A percentile compares a stretch with the other conserved stretches of the same genome.
Evolutionary conservation across 2,797 vertebrate species (phyloP).

Genomic region (Petrocephalus sullivani): DNA sequence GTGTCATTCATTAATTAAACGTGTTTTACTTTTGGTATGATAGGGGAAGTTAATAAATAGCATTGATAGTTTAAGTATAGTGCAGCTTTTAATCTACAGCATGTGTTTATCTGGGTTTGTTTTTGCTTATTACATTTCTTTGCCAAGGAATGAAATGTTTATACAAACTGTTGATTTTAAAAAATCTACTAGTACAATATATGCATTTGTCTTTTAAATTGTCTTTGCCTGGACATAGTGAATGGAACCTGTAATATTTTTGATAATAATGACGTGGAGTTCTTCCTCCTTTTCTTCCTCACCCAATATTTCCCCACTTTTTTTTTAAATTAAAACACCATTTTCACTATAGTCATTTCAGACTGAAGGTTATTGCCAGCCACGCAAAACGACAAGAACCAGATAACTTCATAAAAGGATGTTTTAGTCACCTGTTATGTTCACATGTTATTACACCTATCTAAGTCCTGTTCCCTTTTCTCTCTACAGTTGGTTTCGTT

Average conservation of each 20-base stretch:
- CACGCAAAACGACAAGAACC: neutral
- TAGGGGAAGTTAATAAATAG: neutral
- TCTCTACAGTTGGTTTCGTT: slow-evolving; percentile 76
- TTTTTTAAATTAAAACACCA: neutral
- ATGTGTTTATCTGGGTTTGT: neutral
- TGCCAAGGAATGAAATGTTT: neutral
- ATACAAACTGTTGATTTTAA: neutral
- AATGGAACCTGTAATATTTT: neutral
- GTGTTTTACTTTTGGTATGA: slow-evolving; percentile 40
- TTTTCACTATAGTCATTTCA: neutral
- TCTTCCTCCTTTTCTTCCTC: neutral
- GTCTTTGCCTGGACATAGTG: neutral
- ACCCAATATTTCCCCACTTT: neutral
- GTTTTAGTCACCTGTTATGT: slow-evolving; percentile 31
- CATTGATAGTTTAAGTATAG: neutral
- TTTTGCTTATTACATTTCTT: neutral
- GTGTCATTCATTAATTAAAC: slow-evolving; percentile 37
- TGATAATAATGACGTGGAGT: neutral
- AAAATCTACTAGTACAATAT: neutral
- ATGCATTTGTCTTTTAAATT: neutral
- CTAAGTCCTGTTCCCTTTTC: slow-evolving; percentile 72
- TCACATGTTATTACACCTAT: slow-evolving; percentile 55
- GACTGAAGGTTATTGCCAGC: neutral
- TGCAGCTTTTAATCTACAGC: neutral
- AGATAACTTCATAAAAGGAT: slow-evolving; percentile 36